Evolutionary conservation across 2,797 vertebrate genomes (phyloP).

Genomic region (Spinibarbus caldwelli): DNA sequence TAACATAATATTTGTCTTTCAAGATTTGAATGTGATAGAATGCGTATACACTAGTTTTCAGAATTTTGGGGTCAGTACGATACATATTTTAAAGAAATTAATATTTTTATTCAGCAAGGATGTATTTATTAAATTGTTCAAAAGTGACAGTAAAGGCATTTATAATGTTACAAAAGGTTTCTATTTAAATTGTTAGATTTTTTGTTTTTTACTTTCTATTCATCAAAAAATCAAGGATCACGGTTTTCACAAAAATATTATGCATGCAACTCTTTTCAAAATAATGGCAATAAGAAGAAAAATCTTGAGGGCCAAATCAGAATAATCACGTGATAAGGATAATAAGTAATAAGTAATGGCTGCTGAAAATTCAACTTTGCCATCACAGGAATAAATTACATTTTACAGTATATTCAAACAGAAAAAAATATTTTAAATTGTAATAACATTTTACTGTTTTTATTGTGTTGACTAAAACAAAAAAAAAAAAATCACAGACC

Average conservation of each 20-base stretch:
- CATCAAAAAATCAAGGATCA: not conserved
- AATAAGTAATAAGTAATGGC: not conserved
- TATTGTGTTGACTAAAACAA: not conserved
- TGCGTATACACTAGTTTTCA: not conserved
- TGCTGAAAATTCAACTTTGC: not conserved
- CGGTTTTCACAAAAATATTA: not conserved
- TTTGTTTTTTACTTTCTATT: not conserved
- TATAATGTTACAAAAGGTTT: not conserved
- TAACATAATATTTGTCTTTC: not conserved
- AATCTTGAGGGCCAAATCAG: not conserved
- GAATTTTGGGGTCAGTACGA: not conserved
- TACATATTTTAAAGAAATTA: not conserved
- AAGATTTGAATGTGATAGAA: constrained; percentile 1
- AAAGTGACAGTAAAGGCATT: not conserved
- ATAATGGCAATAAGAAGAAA: not conserved
- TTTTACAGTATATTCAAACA: not conserved
- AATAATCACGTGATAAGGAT: not conserved
- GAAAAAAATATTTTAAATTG: not conserved
- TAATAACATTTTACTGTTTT: not conserved
- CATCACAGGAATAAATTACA: not conserved
- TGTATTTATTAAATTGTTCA: not conserved
- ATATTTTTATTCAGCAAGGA: not conserved
- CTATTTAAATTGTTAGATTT: not conserved
- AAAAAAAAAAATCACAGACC: not conserved
- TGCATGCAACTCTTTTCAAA: constrained; percentile 2